Evolutionary conservation across 2,113 vertebrate species (phyloP), one percentile per base, ranked within the genome.

Genomic region (Triplophysa tibetana): DNA sequence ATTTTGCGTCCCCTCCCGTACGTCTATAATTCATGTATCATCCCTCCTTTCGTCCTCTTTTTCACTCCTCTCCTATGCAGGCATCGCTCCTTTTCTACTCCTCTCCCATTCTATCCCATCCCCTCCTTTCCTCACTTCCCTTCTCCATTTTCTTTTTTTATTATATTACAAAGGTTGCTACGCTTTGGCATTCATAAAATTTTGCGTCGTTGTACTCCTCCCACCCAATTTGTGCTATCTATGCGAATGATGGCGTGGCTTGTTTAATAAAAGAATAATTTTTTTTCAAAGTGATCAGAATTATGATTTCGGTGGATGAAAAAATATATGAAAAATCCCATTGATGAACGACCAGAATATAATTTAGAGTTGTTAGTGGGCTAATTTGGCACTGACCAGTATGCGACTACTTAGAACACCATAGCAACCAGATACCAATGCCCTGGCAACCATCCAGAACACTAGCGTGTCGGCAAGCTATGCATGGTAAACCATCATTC

Each of bases 371-470:
- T 70, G 48, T 26, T 23, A 26, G 14, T 19, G 23, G 3, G 48
- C 11, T 45, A 13, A 14, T 56, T 74, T 61, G 8, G 23, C 21
- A 33, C 60, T 29, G 29, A 7, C 29, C 0, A 52, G 52, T 56
- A 23, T 21, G 11, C 33, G 60, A 16, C 33, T 54, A 6, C 33
- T 19, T 7, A 41, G 17, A 73, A 23, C 17, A 21, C 19, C 38
- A 17, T 74, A 43, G 54, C n/a, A 61, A 61, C 70, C 33, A 17
- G 12, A 58, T 23, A 74, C 38, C 21, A 74, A 45, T n/a, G 12
- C 14, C n/a, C 8, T 74, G 3, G 3, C 54, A 63, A 29, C 61
- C 61, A 63, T 2, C 61, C 23, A 29, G 23, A 63, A 63, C 23
- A 29, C 14, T 58, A 9, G 54, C 54, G 12, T 16, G 50, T 19